Percentiles rank a stretch among this genome's conserved stretches.
Evolutionary conservation across 2,797 vertebrate genomes (phyloP).

Genomic region (Telmatherina bonti): DNA sequence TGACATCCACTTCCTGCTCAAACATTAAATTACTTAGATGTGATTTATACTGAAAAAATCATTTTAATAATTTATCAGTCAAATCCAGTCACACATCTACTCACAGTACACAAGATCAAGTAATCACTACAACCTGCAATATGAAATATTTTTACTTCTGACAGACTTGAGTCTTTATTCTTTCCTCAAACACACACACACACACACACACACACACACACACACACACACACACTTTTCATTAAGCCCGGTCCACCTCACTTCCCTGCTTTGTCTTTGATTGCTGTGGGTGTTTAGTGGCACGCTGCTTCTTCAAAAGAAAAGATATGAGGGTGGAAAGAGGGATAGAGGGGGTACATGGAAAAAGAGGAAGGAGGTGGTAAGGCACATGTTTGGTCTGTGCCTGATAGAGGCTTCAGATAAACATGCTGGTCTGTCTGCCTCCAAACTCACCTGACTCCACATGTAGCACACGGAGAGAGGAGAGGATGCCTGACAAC

Average conservation of each 20-base stretch:
- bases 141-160: conserved; percentile 24
- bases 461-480: conserved; percentile 60
- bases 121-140: conserved; percentile 26
- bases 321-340: conserved; percentile 56
- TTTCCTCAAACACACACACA: conserved; percentile 26
- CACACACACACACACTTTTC: conserved; percentile 42
- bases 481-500: not conserved
- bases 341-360: conserved; percentile 28
- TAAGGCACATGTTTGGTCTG: conserved; percentile 73
- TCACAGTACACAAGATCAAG: not conserved
- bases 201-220: no score
- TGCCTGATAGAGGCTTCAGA: conserved; percentile 56
- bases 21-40: not conserved
- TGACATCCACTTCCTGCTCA: not conserved
- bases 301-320: conserved; percentile 63
- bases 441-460: conserved; percentile 70
- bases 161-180: conserved; percentile 7
- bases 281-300: conserved; percentile 47
- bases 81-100: not conserved
- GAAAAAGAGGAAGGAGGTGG: conserved; percentile 39
- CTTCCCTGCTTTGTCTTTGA: conserved; percentile 58
- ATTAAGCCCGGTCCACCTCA: conserved; percentile 26
- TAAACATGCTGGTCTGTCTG: conserved; percentile 66
- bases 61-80: not conserved
- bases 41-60: not conserved